phyloP scores from a whole-genome alignment of 1,140 invertebrate genomes.

The Ericerus pela region DNA sequence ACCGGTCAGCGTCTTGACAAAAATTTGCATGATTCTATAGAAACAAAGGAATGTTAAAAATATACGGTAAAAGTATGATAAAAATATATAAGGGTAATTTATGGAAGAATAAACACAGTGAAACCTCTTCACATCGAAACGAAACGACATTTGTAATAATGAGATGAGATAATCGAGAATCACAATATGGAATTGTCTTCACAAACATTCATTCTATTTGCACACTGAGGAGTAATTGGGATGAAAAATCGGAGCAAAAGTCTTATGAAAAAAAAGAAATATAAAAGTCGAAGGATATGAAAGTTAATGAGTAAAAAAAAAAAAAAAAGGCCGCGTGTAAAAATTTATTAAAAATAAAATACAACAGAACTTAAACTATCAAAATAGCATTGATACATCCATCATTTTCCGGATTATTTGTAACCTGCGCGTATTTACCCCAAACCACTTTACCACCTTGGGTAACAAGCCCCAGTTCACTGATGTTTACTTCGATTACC shows the following conservation, averaged over 20 bases:
- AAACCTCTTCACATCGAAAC: no score
- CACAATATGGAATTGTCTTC: no score
- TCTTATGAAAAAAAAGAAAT: no score
- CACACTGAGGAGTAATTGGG: no score
- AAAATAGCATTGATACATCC: conserved; percentile 98
- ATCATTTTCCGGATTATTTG: conserved; percentile 99
- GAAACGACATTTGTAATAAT: no score
- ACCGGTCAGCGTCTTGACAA: conserved; percentile 84
- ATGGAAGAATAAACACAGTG: no score
- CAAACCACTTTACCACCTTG: conserved; percentile 98
- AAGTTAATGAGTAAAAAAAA: not conserved
- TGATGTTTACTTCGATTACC: conserved; percentile 95
- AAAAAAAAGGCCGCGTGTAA: not conserved
- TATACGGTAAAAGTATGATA: no score
- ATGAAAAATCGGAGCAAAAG: no score
- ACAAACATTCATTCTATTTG: no score
- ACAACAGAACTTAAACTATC: conserved; percentile 54
- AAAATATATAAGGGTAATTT: no score
- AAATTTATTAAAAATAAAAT: not conserved
- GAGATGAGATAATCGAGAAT: no score
- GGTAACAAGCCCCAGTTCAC: conserved; percentile 95
- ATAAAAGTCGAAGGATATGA: not conserved
- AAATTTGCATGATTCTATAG: conserved; percentile 63
- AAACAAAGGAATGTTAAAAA: not conserved
- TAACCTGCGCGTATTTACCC: conserved; percentile 99